A percentile compares a stretch with the other conserved stretches of the same genome.
Conservation (phyloP, 2,113 vertebrate genomes). For the Numida meleagris region DNA sequence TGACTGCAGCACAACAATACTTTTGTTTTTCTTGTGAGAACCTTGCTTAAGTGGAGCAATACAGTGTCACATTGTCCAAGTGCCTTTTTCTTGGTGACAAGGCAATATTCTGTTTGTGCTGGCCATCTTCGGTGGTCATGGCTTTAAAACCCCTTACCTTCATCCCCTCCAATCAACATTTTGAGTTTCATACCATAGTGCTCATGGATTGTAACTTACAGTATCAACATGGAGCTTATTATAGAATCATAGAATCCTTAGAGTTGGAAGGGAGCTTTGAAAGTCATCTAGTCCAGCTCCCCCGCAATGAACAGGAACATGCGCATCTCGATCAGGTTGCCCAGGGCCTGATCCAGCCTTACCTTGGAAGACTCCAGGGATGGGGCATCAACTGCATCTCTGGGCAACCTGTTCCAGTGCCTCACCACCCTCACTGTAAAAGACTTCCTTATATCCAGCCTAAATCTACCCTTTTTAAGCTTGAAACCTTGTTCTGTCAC, state of each 20-base stretch:
- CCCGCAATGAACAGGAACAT: no score
- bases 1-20: neutral
- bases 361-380: no score
- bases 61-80: neutral
- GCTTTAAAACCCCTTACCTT: neutral
- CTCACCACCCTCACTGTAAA: no score
- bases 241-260: neutral
- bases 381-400: no score
- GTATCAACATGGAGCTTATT: neutral
- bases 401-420: no score
- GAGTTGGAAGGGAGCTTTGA: no score
- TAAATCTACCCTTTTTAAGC: no score
- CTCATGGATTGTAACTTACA: neutral
- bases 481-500: no score
- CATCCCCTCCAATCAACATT: neutral
- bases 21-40: conserved; percentile 7
- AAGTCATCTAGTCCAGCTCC: no score
- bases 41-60: neutral
- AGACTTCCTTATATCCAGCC: no score
- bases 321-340: no score
- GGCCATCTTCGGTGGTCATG: neutral
- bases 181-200: neutral
- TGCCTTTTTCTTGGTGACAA: fast-evolving
- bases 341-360: no score
- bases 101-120: neutral